Base-by-base conservation (phyloP, 2,888 invertebrate genomes). In the Caenorhabditis panamensis region DNA sequence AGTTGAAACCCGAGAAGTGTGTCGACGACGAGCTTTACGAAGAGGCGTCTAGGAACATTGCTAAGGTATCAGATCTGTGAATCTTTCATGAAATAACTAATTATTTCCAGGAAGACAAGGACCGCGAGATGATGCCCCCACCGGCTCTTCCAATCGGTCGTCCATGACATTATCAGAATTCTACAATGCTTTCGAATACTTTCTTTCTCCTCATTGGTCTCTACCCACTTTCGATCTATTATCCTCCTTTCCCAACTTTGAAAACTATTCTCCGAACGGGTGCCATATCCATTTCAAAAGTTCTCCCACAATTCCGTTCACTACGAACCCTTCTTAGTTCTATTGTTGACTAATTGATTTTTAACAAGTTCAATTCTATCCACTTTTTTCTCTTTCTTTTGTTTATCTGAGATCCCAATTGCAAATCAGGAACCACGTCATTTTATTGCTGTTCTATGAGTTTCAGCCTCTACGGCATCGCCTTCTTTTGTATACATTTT, bases 121-220 rank as follows among this genome's bases (percentile, higher is more conserved):
- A 87, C 68, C 83, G 86, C 13, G 83, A 84, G 36, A 49, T 87
- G 72, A 87, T 87, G 87, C 87, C 87, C 1, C 87, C 87, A n/a
- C 87, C 87, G 11, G 76, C 84, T 16, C 72, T 87, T 28, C 86
- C 86, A 5, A 77, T 84, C 20, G 82, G 79, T 36, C 66, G 79
- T 20, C 63, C 69, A 31, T 72, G 28, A 72, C 49, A 24, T 16
- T 13, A 13, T 18, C 16, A 44, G 28, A 56, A 59, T 22, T 54
- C 37, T 56, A 41, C 11, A 41, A 11, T 31, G 28, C 53, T 54
- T 51, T 64, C 64, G 4, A 54, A 26, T 51, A n/a, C 37, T 67
- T 51, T 58, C 44, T 62, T 59, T 53, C 26, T 31, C 18, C 18
- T 62, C 37, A 49, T 67, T 59, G 66, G 61, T 37, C 53, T 28